Percentiles rank a stretch among this genome's conserved stretches.
phyloP scores from a whole-genome alignment of 2,797 vertebrate genomes.

The Gymnothorax javanicus region DNA sequence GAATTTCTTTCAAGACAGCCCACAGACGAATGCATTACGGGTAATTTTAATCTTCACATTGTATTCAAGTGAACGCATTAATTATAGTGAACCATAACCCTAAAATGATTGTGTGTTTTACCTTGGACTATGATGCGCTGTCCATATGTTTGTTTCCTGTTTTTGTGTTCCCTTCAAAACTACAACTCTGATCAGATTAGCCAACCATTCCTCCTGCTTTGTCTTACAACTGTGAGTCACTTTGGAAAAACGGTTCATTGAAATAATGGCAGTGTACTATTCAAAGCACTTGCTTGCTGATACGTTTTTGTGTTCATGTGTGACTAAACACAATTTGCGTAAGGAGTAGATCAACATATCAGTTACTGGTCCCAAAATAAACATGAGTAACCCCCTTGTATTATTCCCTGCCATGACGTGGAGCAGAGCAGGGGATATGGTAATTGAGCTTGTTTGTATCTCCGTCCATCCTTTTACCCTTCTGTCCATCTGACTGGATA shows the following conservation, averaged over 20 bases:
- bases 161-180: neutral
- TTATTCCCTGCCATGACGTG: neutral
- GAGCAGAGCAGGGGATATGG: too few species aligned
- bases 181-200: neutral
- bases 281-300: neutral
- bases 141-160: neutral
- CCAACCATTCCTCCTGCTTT: too few species aligned
- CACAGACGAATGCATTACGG: conserved; percentile 81
- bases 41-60: conserved; percentile 57
- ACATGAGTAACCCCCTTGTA: neutral
- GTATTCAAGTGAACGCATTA: neutral
- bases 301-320: neutral
- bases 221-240: too few species aligned
- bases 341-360: neutral
- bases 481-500: too few species aligned
- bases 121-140: neutral
- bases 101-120: neutral
- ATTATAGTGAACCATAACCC: neutral
- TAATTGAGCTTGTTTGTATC: too few species aligned
- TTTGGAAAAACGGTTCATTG: too few species aligned
- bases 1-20: conserved; percentile 80
- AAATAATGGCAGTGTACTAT: neutral
- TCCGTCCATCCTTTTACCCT: too few species aligned
- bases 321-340: neutral
- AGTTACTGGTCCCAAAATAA: neutral